Base-by-base conservation (phyloP, 2,888 invertebrate genomes). In the Tuta absoluta region DNA sequence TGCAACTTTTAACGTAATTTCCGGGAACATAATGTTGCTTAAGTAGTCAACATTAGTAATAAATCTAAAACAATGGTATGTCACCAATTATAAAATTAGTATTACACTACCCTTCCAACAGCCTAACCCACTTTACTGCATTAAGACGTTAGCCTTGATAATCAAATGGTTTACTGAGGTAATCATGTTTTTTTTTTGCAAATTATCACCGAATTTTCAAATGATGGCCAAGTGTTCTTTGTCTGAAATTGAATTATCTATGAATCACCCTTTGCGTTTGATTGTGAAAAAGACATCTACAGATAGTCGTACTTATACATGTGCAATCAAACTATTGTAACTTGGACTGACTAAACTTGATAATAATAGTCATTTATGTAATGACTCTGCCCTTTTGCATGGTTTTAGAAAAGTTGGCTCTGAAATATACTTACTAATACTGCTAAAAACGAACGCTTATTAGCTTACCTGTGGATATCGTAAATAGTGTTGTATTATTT, bases 311-410 rank as follows among this genome's bases (percentile, higher is more conserved):
- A 41, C 41, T 41, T 41, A 41, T 14, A 12, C 14, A 14, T 41
- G 41, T 41, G 41, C 41, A 41, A 41, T 41, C 41, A 41, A 41
- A 41, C 41, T n/a, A 41, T 14, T 41, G 41, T n/a, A 41, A n/a
- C 41, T 41, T n/a, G 1, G n/a, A 3, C 14, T 12, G 14, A 41
- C 41, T 41, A 2, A 14, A 14, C 41, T 12, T n/a, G n/a, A 14
- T 14, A 41, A 41, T 41, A 41, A n/a, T 41, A 41, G 41, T 41
- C 8, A 8, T 38, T 38, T 38, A 14, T 14, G n/a, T n/a, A 41
- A 41, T 41, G 14, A 12, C 12, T n/a, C n/a, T 41, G n/a, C 14
- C 41, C 41, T 41, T 41, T n/a, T 8, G 28, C 28, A 1, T 33
- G 33, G 4, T 33, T 33, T 33, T 33, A 8, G 4, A 33, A 8